phyloP scores from a whole-genome alignment of 2,113 vertebrate genomes.

The Dicaeum eximium region DNA sequence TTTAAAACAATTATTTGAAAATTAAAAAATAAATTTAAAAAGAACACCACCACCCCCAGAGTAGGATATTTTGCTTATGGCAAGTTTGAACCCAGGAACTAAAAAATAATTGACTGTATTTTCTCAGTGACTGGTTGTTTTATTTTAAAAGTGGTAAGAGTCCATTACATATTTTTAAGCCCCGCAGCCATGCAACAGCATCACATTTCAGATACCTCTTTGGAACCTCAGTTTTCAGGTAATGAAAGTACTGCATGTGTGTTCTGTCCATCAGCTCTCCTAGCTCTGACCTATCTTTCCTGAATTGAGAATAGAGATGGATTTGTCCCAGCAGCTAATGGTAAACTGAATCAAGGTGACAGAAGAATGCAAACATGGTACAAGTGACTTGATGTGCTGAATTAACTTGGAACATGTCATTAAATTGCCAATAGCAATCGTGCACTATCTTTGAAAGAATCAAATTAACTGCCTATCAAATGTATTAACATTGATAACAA shows the following conservation, averaged over 20 bases:
- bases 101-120: not conserved
- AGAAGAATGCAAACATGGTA: not conserved
- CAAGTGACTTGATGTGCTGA: not conserved
- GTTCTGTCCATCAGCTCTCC: constrained; percentile 10
- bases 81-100: not conserved
- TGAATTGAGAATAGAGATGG: not conserved
- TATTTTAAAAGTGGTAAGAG: not conserved
- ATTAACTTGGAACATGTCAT: not conserved
- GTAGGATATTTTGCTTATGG: not conserved
- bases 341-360: not conserved
- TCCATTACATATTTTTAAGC: not conserved
- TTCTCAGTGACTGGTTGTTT: not conserved
- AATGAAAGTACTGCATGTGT: not conserved
- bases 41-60: not conserved
- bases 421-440: not conserved
- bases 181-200: constrained; percentile 11
- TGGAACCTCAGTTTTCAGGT: constrained; percentile 28
- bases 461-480: constrained; percentile 40
- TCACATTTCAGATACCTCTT: constrained; percentile 42
- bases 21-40: not conserved
- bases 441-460: not conserved
- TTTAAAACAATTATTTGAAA: not conserved
- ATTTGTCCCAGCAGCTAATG: constrained; percentile 13
- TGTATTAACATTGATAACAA: constrained; percentile 62
- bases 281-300: constrained; percentile 2